phyloP scores from a whole-genome alignment of 92 coral and sea anemone species.

The Epizoanthus stellaris region DNA sequence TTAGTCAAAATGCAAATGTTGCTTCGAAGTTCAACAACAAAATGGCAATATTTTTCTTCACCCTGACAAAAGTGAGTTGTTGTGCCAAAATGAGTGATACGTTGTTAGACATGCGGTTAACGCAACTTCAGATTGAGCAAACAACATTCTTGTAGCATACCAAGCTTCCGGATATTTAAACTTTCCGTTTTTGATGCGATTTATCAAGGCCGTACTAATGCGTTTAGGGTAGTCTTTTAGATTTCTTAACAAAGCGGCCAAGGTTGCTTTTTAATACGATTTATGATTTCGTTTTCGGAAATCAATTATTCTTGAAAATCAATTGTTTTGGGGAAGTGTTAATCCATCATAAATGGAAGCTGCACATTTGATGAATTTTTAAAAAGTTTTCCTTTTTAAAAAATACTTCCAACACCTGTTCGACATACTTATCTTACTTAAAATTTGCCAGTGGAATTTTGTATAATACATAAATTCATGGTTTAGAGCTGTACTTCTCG shows the following conservation, averaged over 20 bases:
- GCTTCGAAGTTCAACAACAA: constrained; percentile 20
- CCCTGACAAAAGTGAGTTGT: constrained; percentile 1
- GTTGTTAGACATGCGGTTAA: constrained; percentile 4
- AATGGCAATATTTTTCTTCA: constrained; percentile 32
- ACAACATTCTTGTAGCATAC: not conserved
- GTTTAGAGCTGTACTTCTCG: not conserved
- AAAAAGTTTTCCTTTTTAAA: not conserved
- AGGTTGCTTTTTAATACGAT: not conserved
- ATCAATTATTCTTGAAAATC: not conserved
- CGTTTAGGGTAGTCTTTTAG: constrained; percentile 14
- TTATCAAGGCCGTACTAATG: not conserved
- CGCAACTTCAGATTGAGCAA: not conserved
- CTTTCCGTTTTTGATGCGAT: constrained; percentile 3
- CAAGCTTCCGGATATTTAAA: constrained; percentile 9
- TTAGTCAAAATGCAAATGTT: constrained; percentile 59
- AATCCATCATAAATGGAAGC: constrained; percentile 22
- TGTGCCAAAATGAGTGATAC: not conserved
- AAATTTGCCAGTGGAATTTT: not conserved
- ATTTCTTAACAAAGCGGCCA: not conserved
- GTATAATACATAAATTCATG: not conserved
- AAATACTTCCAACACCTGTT: not conserved
- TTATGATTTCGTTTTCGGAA: not conserved
- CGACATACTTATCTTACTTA: not conserved
- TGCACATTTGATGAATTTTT: constrained; percentile 2
- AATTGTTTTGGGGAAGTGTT: constrained; percentile 9